phyloP scores from a whole-genome alignment of 2,888 invertebrate genomes.

The Disparrhopalites patrizii region DNA sequence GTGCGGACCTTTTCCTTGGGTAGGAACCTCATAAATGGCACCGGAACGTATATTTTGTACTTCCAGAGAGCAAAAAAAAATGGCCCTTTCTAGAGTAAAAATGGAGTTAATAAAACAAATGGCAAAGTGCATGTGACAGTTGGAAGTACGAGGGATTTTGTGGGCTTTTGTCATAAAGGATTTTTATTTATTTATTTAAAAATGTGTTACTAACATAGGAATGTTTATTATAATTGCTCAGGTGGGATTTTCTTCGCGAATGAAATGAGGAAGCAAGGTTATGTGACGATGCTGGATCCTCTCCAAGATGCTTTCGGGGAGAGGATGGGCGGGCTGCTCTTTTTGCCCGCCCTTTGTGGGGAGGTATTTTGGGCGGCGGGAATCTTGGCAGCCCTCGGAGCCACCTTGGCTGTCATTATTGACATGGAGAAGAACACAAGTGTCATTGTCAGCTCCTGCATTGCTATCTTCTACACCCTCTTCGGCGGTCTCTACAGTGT shows the following conservation, averaged over 20 bases:
- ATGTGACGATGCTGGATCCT: slow-evolving; percentile 69
- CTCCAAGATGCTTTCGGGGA: slow-evolving; percentile 66
- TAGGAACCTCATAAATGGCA: too few relatives aligned
- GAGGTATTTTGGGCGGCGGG: slow-evolving; percentile 62
- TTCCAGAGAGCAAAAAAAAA: too few relatives aligned
- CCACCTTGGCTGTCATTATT: slow-evolving; percentile 61
- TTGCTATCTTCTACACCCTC: slow-evolving; percentile 64
- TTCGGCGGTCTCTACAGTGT: slow-evolving; percentile 67
- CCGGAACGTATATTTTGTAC: too few relatives aligned
- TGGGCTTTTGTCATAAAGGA: too few relatives aligned
- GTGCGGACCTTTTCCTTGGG: too few relatives aligned
- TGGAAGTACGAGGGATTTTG: background rate
- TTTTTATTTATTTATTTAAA: too few relatives aligned
- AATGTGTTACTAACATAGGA: background rate
- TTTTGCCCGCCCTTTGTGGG: slow-evolving; percentile 64
- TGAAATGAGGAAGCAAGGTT: slow-evolving; percentile 65
- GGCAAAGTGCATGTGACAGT: too few relatives aligned
- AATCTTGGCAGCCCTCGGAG: slow-evolving; percentile 52
- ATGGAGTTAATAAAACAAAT: too few relatives aligned
- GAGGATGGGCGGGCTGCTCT: slow-evolving; percentile 63
- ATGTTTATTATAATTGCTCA: slow-evolving; percentile 42
- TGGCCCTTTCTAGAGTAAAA: too few relatives aligned
- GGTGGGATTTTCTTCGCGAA: slow-evolving; percentile 66
- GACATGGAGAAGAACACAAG: slow-evolving; percentile 57
- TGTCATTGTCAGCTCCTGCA: slow-evolving; percentile 59